Percentiles rank a stretch among this genome's conserved stretches.
Evolutionary conservation across 2,797 vertebrate species (phyloP).

Genomic region (Malacoctenus gilli): DNA sequence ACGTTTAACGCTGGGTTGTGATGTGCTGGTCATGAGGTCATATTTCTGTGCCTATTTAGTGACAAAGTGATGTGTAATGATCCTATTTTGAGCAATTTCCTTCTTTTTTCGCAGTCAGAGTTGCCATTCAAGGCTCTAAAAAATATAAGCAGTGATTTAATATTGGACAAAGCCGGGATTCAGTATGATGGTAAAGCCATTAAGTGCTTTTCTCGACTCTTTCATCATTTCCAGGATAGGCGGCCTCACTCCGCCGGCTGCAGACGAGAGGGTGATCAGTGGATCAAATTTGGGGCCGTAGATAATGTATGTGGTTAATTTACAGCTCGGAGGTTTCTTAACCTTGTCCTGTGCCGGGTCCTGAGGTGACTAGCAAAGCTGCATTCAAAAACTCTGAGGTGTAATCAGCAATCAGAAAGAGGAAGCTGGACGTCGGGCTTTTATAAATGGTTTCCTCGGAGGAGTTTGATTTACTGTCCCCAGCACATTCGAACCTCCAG

Average conservation of each 20-base stretch:
- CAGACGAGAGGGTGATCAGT: slow-evolving; percentile 59
- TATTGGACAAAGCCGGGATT: slow-evolving; percentile 62
- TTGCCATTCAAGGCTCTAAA: slow-evolving; percentile 59
- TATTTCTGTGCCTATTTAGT: slow-evolving; percentile 34
- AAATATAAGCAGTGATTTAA: slow-evolving; percentile 76
- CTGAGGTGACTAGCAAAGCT: slow-evolving; percentile 56
- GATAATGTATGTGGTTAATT: slow-evolving; percentile 74
- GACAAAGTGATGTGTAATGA: too few species aligned
- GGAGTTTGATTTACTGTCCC: slow-evolving; percentile 71
- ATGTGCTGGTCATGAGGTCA: slow-evolving; percentile 7
- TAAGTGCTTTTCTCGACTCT: slow-evolving; percentile 67
- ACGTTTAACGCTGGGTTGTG: too few species aligned
- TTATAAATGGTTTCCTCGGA: slow-evolving; percentile 71
- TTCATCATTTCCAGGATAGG: slow-evolving; percentile 70
- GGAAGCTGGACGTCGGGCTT: slow-evolving; percentile 68
- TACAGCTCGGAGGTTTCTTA: slow-evolving; percentile 69
- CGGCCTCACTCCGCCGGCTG: slow-evolving; percentile 51
- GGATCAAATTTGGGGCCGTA: slow-evolving; percentile 52
- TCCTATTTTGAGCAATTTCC: slow-evolving; percentile 17
- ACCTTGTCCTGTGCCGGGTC: slow-evolving; percentile 53
- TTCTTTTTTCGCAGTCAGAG: slow-evolving; percentile 42
- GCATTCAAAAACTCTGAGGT: slow-evolving; percentile 69
- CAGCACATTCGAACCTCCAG: slow-evolving; percentile 43
- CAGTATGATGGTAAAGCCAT: slow-evolving; percentile 75
- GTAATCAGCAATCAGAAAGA: slow-evolving; percentile 78